Percentiles rank a stretch among this genome's conserved stretches.
Evolutionary conservation across 1,140 invertebrate genomes (phyloP).

Genomic region (Hylaeus volcanicus): DNA sequence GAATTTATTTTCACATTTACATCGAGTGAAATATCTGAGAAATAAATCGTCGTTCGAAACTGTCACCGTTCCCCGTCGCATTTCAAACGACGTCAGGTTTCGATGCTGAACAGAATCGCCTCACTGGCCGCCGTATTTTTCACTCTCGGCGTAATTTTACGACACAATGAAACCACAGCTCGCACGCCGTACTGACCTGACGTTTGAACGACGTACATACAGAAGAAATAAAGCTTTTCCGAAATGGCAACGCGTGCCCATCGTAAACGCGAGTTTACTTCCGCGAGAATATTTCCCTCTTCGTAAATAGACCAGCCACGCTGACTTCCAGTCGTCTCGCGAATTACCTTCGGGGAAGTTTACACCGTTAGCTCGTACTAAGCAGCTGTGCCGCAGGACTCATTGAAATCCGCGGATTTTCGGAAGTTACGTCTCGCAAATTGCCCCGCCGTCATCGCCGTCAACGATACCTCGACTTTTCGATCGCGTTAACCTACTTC

Average conservation of each 20-base stretch:
- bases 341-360: constrained; percentile 33
- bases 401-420: constrained; percentile 46
- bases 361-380: constrained; percentile 38
- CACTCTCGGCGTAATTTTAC: constrained; percentile 36
- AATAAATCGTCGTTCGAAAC: constrained; percentile 1
- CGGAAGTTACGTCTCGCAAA: constrained; percentile 41
- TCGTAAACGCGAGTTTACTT: constrained; percentile 43
- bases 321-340: constrained; percentile 16
- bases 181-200: not conserved
- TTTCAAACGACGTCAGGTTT: not conserved
- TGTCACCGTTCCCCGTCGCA: no score
- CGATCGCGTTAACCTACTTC: constrained; percentile 24
- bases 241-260: not conserved
- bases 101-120: not conserved
- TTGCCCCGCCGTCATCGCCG: not conserved
- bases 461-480: not conserved
- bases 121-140: not conserved
- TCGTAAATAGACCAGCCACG: constrained; percentile 8
- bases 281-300: constrained; percentile 40
- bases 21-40: no score
- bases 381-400: constrained; percentile 36
- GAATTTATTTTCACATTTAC: not conserved
- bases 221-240: constrained; percentile 11
- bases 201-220: not conserved
- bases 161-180: constrained; percentile 31